Evolutionary conservation across 2,888 invertebrate species (phyloP), one percentile per base, ranked within the genome.

Genomic region (Troilus luridus): DNA sequence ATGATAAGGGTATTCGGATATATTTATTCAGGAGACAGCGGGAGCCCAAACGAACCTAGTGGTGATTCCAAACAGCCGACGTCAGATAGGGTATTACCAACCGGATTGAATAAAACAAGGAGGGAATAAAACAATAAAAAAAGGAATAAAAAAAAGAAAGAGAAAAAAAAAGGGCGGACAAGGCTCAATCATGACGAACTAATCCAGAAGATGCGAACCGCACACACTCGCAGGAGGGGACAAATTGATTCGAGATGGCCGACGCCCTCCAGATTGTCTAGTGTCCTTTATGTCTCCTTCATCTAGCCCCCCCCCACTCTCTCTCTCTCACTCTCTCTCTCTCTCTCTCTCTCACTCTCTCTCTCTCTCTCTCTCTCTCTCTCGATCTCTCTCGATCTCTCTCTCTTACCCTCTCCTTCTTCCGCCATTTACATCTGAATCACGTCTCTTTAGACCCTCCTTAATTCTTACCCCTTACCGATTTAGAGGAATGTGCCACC

Each of bases 361-460:
- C 59, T 59, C 41, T 41, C 41, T 41, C 5, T 3, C 41, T 14
- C 24, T 5, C 67, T 0, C 7, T 8, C 7, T 17, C 72, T 77
- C n/a, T n/a, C n/a, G n/a, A n/a, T 41, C 41, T 41, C 41, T 41
- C 41, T 41, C 59, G 2, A 3, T 59, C 59, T 14, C 59, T 14
- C 59, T 59, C 41, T 41, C 41, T 41, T 41, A 41, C 41, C 27
- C 24, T 5, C 67, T 0, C 7, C 19, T 17, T 17, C 72, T 77
- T 77, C 19, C 72, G 41, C 72, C 72, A 77, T 85, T 85, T 85
- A 85, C 85, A 85, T 85, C 85, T 85, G 85, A 85, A 85, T 85
- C 85, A 85, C 85, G 56, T 85, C 85, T 41, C 85, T 85, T n/a
- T 58, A 85, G 56, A 58, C 56, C n/a, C 72, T 67, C 67, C 24